A percentile compares a stretch with the other conserved stretches of the same genome.
Conservation (phyloP, 2,797 vertebrate species). For the Catharus ustulatus region DNA sequence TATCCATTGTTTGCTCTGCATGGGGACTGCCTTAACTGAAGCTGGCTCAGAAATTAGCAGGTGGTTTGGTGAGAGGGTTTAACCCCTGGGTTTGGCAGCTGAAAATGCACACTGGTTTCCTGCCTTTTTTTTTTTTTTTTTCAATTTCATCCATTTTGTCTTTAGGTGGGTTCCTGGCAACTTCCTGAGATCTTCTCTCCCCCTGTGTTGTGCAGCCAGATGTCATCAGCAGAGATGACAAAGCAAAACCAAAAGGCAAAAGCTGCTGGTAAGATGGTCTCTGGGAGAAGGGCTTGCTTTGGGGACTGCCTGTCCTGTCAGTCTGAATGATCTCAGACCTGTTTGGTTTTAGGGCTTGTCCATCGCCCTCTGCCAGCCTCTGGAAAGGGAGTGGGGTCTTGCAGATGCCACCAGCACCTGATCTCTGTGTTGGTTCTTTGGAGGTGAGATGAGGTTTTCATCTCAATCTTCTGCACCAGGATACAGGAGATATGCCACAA, state of each 20-base stretch:
- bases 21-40: background rate
- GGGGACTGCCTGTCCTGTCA: background rate
- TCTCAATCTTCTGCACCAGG: background rate
- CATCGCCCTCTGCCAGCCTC: background rate
- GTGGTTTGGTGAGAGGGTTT: background rate
- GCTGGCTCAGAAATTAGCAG: background rate
- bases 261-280: background rate
- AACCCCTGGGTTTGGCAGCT: background rate
- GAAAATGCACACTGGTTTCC: background rate
- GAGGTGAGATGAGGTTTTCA: background rate
- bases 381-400: background rate
- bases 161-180: background rate
- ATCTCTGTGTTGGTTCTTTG: background rate
- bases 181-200: background rate
- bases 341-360: background rate
- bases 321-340: background rate
- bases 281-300: background rate
- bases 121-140: background rate
- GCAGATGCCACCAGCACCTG: background rate
- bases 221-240: background rate
- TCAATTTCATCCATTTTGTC: background rate
- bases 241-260: background rate
- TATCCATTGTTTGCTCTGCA: fast-evolving
- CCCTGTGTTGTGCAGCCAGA: background rate
- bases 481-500: background rate